Evolutionary conservation across 2,797 vertebrate species (phyloP), one percentile per base, ranked within the genome.

Genomic region (Uromys caudimaculatus): DNA sequence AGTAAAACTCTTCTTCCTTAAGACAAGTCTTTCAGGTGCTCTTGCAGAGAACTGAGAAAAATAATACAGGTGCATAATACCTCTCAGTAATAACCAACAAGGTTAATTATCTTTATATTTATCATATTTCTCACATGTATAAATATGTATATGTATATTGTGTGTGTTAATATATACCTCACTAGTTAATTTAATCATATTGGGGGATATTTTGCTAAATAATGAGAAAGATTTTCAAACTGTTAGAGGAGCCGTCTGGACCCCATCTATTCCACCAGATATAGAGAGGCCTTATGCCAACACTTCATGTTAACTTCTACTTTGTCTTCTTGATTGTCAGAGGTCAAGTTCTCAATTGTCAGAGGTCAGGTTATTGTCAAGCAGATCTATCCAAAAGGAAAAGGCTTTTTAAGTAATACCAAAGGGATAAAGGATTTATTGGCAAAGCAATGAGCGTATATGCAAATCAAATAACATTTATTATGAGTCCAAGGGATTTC

Each of bases 311-410:
- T 29, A 58, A 27, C 2, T 3, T 35, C 76, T 67, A 12, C 13
- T 56, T 38, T 35, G 64, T 82, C 14, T 35, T 7, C 8, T 44
- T 35, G 12, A 8, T 21, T 44, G 44, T 44, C 44, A 44, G 44
- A 44, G 44, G 44, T 44, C 6, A 44, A 6, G 3, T 44, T 44
- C 27, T 29, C 11, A 13, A 62, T 29, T 47, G 19, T 2, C 17
- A 41, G 0, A 69, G 4, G 0, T 24, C n/a, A 54, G 10, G 0
- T 41, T 41, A 14, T 21, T 4, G 41, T 79, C n/a, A 27, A 50
- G 24, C 0, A 67, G n/a, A 93, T 41, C 29, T 35, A 60, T 3
- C 1, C 10, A 71, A n/a, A 14, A 71, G 3, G 1, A 23, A 47
- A 29, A 64, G 24, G 0, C 6, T 56, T 75, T 35, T 2, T 58